phyloP scores from a whole-genome alignment of 2,113 vertebrate species.

The zebrafish (Danio rerio) region GRCz12tu NC_133178.1:21206001-21206500 shows the following conservation, averaged over 20 bases:
- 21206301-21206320: no score
- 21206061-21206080: neutral
- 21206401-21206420: neutral
- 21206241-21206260: neutral
- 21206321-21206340: neutral
- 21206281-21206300: no score
- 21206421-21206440: no score
- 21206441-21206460: no score
- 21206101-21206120: conserved; percentile 1
- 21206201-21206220: neutral
- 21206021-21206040: neutral
- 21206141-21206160: neutral
- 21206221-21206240: neutral
- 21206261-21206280: neutral
- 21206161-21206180: conserved; percentile 7
- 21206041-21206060: neutral
- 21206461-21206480: no score
- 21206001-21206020: neutral
- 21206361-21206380: neutral
- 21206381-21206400: neutral
- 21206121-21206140: neutral
- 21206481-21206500: no score
- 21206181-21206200: neutral
- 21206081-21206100: neutral
- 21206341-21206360: neutral